These are phyloP conservation scores for Cnemophilus loriae DNA, from an alignment of 2,113 vertebrate species.

Conservation along the genomic window DNA sequence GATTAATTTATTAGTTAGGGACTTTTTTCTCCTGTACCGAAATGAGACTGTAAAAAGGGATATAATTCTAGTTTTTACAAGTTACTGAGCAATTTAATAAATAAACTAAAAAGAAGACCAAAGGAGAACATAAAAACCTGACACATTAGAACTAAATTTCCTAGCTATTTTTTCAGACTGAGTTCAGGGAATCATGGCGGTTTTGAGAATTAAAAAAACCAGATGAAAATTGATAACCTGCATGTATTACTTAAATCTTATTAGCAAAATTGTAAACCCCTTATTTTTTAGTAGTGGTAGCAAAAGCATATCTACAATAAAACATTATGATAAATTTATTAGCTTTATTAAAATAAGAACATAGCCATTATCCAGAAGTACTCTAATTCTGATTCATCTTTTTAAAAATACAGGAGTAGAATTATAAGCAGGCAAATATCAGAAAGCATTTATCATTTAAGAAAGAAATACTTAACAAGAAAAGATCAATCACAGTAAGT, in stretches of 20 bases:
- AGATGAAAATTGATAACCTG: not conserved
- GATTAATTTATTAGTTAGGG: not conserved
- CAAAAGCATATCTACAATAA: not conserved
- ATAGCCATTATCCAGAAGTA: not conserved
- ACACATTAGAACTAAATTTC: not conserved
- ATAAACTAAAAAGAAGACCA: not conserved
- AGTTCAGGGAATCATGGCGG: not conserved
- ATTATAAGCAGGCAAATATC: not conserved
- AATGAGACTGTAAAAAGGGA: not conserved
- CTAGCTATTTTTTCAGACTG: not conserved
- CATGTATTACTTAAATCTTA: not conserved
- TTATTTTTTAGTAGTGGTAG: not conserved
- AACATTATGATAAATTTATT: not conserved
- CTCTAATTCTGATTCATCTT: not conserved
- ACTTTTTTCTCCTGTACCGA: not conserved
- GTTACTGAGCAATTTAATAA: not conserved
- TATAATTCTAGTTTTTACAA: conserved; percentile 15
- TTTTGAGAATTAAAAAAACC: not conserved
- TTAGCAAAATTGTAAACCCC: not conserved
- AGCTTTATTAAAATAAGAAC: not conserved
- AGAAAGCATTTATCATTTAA: not conserved
- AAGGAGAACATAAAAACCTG: not conserved
- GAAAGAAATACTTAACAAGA: not conserved
- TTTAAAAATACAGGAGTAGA: not conserved
- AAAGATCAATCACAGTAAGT: not conserved